These are phyloP conservation scores for Halesus radiatus DNA, from an alignment of 1,140 invertebrate species.

Conservation along the genomic window DNA sequence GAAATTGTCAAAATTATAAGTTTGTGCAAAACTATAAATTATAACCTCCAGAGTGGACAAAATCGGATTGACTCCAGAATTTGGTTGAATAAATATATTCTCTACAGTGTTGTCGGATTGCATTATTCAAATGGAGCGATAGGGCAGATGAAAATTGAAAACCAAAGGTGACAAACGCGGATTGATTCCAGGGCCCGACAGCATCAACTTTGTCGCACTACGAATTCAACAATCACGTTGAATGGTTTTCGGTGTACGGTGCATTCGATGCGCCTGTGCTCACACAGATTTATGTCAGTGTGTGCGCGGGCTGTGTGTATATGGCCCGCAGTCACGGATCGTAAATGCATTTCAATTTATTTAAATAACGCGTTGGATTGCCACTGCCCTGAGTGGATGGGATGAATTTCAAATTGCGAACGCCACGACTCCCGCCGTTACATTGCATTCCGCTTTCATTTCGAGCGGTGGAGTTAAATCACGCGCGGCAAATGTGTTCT, in stretches of 20 bases:
- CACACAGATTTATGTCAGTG: neutral
- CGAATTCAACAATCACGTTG: conserved; percentile 46
- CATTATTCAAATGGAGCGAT: neutral
- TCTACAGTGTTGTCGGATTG: too few species aligned
- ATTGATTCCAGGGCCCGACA: conserved; percentile 19
- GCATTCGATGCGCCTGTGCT: conserved; percentile 4
- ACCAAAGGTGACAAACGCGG: conserved; percentile 6
- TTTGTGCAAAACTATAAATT: too few species aligned
- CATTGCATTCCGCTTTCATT: conserved; percentile 38
- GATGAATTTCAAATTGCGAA: conserved; percentile 54
- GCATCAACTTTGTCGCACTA: conserved; percentile 32
- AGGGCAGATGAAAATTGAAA: neutral
- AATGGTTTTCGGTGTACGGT: conserved; percentile 44
- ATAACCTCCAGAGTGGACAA: too few species aligned
- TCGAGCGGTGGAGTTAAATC: conserved; percentile 33
- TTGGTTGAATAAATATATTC: too few species aligned
- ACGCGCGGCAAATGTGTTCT: conserved; percentile 4
- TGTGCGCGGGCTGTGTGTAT: neutral
- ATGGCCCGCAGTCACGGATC: conserved; percentile 22
- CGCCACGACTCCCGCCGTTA: neutral
- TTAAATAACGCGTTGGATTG: conserved; percentile 53
- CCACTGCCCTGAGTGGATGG: conserved; percentile 38
- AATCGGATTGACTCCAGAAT: too few species aligned
- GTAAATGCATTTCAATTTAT: conserved; percentile 56
- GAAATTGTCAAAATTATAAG: too few species aligned